Conservation (phyloP, 2,113 vertebrate species). For the Cyanistes caeruleus region DNA sequence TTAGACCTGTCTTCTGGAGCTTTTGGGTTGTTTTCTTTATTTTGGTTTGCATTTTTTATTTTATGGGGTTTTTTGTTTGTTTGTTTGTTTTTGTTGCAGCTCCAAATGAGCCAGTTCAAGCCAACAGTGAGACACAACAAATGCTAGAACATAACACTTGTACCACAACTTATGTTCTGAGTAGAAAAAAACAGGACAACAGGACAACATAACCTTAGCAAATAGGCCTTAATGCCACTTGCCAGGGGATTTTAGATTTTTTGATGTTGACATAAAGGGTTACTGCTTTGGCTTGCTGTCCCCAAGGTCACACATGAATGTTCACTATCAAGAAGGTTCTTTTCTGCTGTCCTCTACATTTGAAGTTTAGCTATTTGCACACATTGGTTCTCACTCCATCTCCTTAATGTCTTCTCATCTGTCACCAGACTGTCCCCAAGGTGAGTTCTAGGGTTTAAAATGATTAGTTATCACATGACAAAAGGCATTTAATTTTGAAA, state of each 20-base stretch:
- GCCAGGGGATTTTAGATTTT: background rate
- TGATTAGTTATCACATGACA: background rate
- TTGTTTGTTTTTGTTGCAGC: background rate
- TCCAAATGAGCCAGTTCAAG: background rate
- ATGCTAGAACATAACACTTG: background rate
- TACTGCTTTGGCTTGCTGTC: background rate
- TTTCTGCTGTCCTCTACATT: background rate
- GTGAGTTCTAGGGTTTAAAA: background rate
- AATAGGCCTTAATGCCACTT: background rate
- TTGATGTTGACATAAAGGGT: background rate
- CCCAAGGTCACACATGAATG: background rate
- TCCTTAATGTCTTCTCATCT: background rate
- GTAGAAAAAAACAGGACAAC: background rate
- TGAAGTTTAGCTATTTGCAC: background rate
- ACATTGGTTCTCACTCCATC: background rate
- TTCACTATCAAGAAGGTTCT: background rate
- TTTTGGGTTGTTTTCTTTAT: background rate
- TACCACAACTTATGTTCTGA: background rate
- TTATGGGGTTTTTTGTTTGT: background rate
- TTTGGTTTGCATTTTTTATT: background rate
- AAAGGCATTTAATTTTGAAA: background rate
- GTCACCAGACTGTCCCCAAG: background rate
- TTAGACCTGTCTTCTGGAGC: background rate
- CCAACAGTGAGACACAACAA: background rate
- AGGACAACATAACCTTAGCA: fast-evolving